Percentiles rank a stretch among this genome's conserved stretches.
Evolutionary conservation across 2,113 vertebrate genomes (phyloP).

Genomic region (Numida meleagris): DNA sequence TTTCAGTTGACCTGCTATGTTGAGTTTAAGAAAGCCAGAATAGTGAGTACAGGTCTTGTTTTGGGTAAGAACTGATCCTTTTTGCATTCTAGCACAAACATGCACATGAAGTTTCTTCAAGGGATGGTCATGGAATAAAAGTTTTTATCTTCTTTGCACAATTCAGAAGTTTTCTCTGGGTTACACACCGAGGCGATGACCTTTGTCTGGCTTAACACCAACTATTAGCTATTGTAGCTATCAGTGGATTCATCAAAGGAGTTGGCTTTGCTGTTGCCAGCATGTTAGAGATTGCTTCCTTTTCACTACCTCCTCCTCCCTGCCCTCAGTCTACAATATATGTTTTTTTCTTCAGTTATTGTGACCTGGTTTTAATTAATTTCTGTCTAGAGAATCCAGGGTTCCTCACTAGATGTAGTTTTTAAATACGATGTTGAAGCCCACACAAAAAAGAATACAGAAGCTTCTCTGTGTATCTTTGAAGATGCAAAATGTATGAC

Average conservation of each 20-base stretch:
- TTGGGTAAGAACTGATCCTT: rapidly evolving
- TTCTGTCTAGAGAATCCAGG: not conserved
- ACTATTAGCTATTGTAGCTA: not conserved
- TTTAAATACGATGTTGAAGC: not conserved
- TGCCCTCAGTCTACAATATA: not conserved
- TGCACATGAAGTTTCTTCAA: not conserved
- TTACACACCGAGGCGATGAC: not conserved
- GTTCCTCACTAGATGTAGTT: not conserved
- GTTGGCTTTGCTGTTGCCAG: not conserved
- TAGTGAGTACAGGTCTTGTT: not conserved
- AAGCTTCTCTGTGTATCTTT: not conserved
- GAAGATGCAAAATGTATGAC: not conserved
- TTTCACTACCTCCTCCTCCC: not conserved
- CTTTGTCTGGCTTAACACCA: not conserved
- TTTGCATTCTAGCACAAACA: not conserved
- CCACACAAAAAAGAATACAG: not conserved
- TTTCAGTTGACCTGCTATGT: not conserved
- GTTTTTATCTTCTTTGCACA: not conserved
- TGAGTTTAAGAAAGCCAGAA: not conserved
- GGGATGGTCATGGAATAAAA: not conserved
- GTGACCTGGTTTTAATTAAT: not conserved
- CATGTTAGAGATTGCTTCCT: not conserved
- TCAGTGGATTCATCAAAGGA: not conserved
- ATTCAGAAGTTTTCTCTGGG: not conserved
- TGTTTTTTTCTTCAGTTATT: not conserved